Conservation (phyloP, 2,113 vertebrate species). For the cat (Felis catus) region DNA sequence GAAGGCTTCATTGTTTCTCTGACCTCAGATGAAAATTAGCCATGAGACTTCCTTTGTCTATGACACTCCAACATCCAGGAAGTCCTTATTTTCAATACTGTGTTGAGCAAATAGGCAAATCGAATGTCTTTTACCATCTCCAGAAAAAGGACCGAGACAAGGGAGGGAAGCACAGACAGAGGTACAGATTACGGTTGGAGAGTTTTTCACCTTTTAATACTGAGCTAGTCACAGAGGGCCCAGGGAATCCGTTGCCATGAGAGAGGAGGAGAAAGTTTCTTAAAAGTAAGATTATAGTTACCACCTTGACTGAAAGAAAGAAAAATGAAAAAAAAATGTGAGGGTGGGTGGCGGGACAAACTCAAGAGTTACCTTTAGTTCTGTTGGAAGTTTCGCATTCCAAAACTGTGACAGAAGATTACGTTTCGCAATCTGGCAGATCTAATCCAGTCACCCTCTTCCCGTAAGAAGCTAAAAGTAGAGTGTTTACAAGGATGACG, state of each 20-base stretch:
- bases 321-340: not conserved
- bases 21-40: not conserved
- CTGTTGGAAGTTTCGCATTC: constrained; percentile 36
- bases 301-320: constrained; percentile 52
- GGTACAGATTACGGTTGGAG: not conserved
- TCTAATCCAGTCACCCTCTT: not conserved
- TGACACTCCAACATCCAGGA: too few species aligned
- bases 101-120: not conserved
- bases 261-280: constrained; percentile 47
- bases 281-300: constrained; percentile 59
- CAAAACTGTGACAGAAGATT: constrained; percentile 39
- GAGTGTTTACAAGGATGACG: not conserved
- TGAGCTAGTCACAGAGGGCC: not conserved
- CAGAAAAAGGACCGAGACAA: not conserved
- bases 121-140: not conserved
- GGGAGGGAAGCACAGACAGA: not conserved
- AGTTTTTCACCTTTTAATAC: not conserved
- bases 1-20: not conserved
- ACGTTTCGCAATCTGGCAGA: constrained; percentile 37
- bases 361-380: constrained; percentile 47
- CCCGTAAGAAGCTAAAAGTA: not conserved
- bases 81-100: not conserved
- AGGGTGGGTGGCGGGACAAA: not conserved
- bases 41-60: not conserved
- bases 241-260: constrained; percentile 23